These are phyloP conservation scores for Uropsilus gracilis DNA, from an alignment of 2,113 vertebrate species.

Conservation along the genomic window DNA sequence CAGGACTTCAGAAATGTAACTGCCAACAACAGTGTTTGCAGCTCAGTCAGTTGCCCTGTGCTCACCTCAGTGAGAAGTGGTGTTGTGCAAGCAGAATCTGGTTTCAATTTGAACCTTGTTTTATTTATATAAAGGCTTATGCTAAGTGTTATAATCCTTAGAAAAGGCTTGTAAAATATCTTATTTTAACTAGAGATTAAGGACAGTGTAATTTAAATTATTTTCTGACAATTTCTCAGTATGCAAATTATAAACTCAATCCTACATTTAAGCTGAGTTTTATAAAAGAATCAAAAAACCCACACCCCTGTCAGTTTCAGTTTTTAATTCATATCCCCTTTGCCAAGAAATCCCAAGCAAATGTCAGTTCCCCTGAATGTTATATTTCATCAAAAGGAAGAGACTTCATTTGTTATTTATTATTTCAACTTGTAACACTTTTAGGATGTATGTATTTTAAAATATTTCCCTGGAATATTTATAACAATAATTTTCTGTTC, in stretches of 20 bases:
- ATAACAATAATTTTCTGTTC: background rate
- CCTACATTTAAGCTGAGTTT: slow-evolving; percentile 33
- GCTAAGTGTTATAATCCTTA: background rate
- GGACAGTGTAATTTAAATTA: slow-evolving; percentile 33
- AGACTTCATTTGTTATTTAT: background rate
- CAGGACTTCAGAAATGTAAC: background rate
- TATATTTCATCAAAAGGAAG: slow-evolving; percentile 2
- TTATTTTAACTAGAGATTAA: slow-evolving; percentile 44
- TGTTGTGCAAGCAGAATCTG: background rate
- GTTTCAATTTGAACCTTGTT: slow-evolving; percentile 30
- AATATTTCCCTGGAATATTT: slow-evolving; percentile 48
- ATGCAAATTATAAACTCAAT: background rate
- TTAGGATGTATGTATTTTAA: background rate
- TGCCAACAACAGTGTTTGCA: background rate
- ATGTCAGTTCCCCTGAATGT: background rate
- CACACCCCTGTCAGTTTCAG: background rate
- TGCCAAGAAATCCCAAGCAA: background rate
- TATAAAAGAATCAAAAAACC: slow-evolving; percentile 23
- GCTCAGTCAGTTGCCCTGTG: background rate
- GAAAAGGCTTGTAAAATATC: slow-evolving; percentile 36
- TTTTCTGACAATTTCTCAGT: slow-evolving; percentile 50
- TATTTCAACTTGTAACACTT: background rate
- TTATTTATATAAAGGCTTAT: slow-evolving; percentile 40
- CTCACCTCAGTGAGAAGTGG: background rate
- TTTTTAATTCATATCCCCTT: background rate